A percentile compares a stretch with the other conserved stretches of the same genome.
phyloP scores from a whole-genome alignment of 2,888 invertebrate genomes.

The Cordilura impudica region DNA sequence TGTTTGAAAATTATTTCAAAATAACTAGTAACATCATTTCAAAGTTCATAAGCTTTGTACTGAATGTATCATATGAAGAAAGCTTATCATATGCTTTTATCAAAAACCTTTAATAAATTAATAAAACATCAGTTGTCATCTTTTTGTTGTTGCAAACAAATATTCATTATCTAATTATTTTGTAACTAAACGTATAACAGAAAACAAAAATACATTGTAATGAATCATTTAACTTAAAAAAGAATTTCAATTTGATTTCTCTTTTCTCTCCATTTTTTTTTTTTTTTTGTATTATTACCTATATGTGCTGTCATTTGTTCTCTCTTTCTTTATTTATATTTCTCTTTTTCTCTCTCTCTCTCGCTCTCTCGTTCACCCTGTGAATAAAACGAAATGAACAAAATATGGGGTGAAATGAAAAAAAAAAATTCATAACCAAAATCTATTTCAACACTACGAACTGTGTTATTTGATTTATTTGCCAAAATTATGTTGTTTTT shows the following conservation, averaged over 20 bases:
- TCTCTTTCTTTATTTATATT: slow-evolving; percentile 43
- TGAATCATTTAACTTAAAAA: slow-evolving; percentile 39
- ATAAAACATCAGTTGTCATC: not conserved
- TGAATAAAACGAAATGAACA: slow-evolving; percentile 34
- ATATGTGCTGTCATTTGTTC: slow-evolving; percentile 58
- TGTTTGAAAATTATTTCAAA: not conserved
- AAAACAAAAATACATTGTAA: slow-evolving; percentile 4
- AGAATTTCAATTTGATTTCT: slow-evolving; percentile 65
- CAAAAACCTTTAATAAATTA: not conserved
- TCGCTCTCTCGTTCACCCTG: no score
- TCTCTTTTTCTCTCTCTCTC: slow-evolving; percentile 28
- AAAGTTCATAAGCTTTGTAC: slow-evolving; percentile 31
- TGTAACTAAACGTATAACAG: slow-evolving; percentile 8
- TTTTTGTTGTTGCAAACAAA: not conserved
- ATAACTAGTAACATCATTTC: slow-evolving; percentile 16
- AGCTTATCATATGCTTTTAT: not conserved
- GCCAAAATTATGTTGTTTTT: slow-evolving; percentile 2
- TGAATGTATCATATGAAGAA: not conserved
- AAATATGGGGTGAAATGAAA: slow-evolving; percentile 28
- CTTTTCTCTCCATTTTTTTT: slow-evolving; percentile 52
- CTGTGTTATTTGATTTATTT: slow-evolving; percentile 17
- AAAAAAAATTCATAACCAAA: not conserved
- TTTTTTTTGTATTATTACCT: slow-evolving; percentile 20
- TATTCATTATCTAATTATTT: slow-evolving; percentile 28
- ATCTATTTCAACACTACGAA: not conserved